Percentiles rank a stretch among this genome's conserved stretches.
Evolutionary conservation across 1,140 invertebrate genomes (phyloP).

Genomic region (Cotesia typhae): DNA sequence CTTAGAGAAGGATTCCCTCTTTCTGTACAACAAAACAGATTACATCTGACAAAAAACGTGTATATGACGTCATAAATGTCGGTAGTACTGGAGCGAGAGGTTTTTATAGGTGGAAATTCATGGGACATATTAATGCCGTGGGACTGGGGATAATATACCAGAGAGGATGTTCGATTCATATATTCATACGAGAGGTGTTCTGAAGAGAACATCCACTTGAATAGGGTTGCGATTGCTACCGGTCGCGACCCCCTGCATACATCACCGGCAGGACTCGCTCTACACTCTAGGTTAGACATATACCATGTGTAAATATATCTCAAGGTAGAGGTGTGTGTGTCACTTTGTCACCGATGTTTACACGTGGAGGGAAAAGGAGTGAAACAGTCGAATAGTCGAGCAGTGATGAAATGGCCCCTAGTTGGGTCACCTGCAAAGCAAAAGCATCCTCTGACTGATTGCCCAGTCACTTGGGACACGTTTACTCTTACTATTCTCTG

Average conservation of each 20-base stretch:
- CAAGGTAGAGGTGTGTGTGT: no score
- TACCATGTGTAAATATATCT: no score
- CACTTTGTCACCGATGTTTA: no score
- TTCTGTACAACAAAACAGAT: no score
- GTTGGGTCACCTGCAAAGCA: slow-evolving; percentile 48
- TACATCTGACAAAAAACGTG: no score
- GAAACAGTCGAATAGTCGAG: background rate
- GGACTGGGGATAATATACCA: slow-evolving; percentile 41
- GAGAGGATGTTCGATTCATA: slow-evolving; percentile 55
- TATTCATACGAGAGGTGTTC: slow-evolving; percentile 57
- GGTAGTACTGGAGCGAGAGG: background rate
- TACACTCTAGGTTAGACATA: slow-evolving; percentile 43
- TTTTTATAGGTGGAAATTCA: background rate
- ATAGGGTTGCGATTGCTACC: slow-evolving; percentile 51
- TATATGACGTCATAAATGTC: background rate
- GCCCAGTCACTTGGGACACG: slow-evolving; percentile 52
- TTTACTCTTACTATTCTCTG: slow-evolving; percentile 2
- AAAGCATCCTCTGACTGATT: slow-evolving; percentile 59
- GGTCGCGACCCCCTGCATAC: slow-evolving; percentile 59
- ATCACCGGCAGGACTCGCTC: slow-evolving; percentile 48
- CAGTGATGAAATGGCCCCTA: slow-evolving; percentile 17
- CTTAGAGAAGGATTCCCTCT: background rate
- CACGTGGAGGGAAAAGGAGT: background rate
- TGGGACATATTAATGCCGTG: slow-evolving; percentile 47
- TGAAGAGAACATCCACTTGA: slow-evolving; percentile 17